Conservation (phyloP, 2,797 vertebrate species). For the Astyanax mexicanus region DNA sequence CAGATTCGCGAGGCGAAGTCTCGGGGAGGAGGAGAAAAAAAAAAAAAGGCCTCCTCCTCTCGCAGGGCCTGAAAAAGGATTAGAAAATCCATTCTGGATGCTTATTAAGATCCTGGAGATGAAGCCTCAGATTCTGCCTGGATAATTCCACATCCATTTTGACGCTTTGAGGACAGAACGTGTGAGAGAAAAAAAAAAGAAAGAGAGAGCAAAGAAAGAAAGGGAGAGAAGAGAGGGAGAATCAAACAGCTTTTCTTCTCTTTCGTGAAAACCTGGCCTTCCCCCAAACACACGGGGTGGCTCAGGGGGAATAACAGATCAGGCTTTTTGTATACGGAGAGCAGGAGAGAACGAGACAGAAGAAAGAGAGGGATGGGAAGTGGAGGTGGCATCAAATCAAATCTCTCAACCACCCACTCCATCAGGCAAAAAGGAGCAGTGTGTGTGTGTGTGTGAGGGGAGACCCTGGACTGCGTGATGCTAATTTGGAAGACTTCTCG, state of each 20-base stretch:
- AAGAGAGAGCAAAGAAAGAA: slow-evolving; percentile 10
- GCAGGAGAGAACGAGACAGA: slow-evolving; percentile 4
- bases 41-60: background rate
- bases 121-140: slow-evolving; percentile 33
- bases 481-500: background rate
- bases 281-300: background rate
- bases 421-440: slow-evolving; percentile 5
- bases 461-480: background rate
- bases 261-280: background rate
- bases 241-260: background rate
- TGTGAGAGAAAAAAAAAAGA: slow-evolving; percentile 25
- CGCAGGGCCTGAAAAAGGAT: slow-evolving; percentile 27
- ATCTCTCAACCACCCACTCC: slow-evolving; percentile 30
- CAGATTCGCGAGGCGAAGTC: background rate
- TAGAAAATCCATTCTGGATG: slow-evolving; percentile 41
- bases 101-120: slow-evolving; percentile 45
- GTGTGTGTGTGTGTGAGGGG: background rate
- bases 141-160: slow-evolving; percentile 37
- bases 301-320: slow-evolving; percentile 31
- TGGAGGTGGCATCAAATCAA: slow-evolving; percentile 47
- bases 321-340: background rate
- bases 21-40: no score
- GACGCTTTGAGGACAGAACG: slow-evolving; percentile 46
- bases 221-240: slow-evolving; percentile 11
- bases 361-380: slow-evolving; percentile 40